Base-by-base conservation (phyloP, 2,888 invertebrate species). In the Pasiphila rectangulata region DNA sequence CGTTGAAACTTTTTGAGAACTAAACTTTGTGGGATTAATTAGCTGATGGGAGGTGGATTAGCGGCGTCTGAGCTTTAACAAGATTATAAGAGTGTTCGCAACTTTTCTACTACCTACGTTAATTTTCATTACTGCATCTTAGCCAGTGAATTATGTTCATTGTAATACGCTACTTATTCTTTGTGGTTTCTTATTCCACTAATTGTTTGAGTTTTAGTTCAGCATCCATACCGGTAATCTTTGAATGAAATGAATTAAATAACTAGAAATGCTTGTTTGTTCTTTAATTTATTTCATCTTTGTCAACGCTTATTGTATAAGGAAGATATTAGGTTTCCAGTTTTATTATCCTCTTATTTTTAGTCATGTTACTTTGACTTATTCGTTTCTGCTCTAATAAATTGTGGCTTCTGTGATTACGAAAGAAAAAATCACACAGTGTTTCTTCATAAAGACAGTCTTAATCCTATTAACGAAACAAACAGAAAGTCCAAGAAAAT, bases 1-100 rank as follows among this genome's bases (percentile, higher is more conserved):
- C 82, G 78, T 80, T 81, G 79, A 83, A 85, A 85, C 81, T 86
- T 85, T 85, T 85, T 83, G 76, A 81, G 81, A 86, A 86, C 86
- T 84, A 80, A 84, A 86, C 79, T 86, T 80, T 71, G 71, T 63
- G 65, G 77, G 86, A 86, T 88, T 88, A 88, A 88, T 88, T 88
- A 88, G 88, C 83, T 84, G 88, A 87, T 88, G 88, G 87, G 72
- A 64, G 72, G 73, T 66, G 83, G 83, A 84, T 85, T 85, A 83
- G 79, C 76, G 74, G 72, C 76, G 79, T 79, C 81, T 82, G 77
- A 75, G 79, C 70, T 79, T 75, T 85, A 87, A 88, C 83, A 79
- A 83, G 79, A 83, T 88, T 88, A 87, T 88, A 81, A 75, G 83
- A 87, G 82, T 88, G 83, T 78, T 77, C 70, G 75, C 71, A 77